phyloP scores from a whole-genome alignment of 2,797 vertebrate genomes.

The Dicrostonyx torquatus region DNA sequence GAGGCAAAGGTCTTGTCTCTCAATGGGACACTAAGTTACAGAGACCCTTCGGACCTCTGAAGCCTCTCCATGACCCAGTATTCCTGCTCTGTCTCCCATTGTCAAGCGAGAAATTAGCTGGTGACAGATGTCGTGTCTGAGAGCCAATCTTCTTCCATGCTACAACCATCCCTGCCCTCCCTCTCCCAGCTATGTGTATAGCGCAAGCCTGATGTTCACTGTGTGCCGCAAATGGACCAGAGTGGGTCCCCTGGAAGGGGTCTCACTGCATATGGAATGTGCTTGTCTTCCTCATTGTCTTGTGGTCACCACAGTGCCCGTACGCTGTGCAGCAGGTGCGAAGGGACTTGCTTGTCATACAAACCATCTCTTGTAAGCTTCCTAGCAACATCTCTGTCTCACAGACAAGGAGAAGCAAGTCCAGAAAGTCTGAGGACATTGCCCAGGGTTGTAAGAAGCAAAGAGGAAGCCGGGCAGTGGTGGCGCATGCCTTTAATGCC shows the following conservation, averaged over 20 bases:
- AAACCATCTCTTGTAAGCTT: background rate
- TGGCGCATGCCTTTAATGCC: too few species aligned
- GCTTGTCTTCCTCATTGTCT: background rate
- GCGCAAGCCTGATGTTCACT: background rate
- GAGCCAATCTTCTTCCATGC: background rate
- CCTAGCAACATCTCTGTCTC: background rate
- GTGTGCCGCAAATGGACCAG: background rate
- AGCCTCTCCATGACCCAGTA: background rate
- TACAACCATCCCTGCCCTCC: background rate
- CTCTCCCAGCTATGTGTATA: too few species aligned
- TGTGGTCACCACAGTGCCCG: background rate
- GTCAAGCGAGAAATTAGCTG: background rate
- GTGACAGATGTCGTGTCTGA: background rate
- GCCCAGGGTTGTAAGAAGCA: background rate
- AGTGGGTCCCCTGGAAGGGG: background rate
- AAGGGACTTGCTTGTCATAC: background rate
- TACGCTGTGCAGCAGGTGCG: background rate
- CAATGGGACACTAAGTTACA: conserved; percentile 59
- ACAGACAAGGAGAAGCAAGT: background rate
- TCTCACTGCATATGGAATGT: background rate
- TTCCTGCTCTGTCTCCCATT: background rate
- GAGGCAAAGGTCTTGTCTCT: background rate
- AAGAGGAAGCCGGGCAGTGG: background rate
- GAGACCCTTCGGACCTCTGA: background rate
- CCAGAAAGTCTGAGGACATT: background rate